These are phyloP conservation scores for Diachasmimorpha longicaudata DNA, from an alignment of 1,140 invertebrate species.

Conservation along the genomic window DNA sequence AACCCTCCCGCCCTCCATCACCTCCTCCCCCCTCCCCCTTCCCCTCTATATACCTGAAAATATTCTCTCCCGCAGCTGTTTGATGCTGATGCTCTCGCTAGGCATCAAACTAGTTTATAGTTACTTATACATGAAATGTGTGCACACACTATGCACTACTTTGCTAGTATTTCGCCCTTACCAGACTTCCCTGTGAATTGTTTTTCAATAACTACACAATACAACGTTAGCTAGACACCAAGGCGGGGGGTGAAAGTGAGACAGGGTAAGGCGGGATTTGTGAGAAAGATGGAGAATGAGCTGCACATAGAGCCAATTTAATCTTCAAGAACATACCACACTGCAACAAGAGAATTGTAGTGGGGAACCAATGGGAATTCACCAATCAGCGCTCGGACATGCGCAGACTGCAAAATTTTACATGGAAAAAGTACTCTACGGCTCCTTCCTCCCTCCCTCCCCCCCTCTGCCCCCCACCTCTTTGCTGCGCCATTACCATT, in stretches of 20 bases:
- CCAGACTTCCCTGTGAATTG: not conserved
- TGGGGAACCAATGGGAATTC: slow-evolving; percentile 24
- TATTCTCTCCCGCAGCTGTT: slow-evolving; percentile 6
- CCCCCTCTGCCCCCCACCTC: no score
- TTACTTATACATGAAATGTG: slow-evolving; percentile 2
- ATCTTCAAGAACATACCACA: slow-evolving; percentile 11
- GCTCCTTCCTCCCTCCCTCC: not conserved
- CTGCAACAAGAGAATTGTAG: not conserved
- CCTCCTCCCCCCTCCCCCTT: no score
- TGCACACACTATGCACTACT: slow-evolving; percentile 18
- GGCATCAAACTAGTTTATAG: slow-evolving; percentile 8
- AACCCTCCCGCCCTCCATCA: not conserved
- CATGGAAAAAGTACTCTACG: not conserved
- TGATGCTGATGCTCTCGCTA: not conserved
- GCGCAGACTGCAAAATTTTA: slow-evolving; percentile 5
- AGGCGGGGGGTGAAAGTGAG: no score
- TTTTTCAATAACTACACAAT: slow-evolving; percentile 17
- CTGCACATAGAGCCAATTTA: slow-evolving; percentile 9
- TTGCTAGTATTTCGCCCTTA: slow-evolving; percentile 22
- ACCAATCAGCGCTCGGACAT: not conserved
- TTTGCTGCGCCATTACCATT: no score
- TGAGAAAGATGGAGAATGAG: not conserved
- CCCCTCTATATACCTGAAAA: not conserved
- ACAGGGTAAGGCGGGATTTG: not conserved
- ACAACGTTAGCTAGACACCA: not conserved